These are phyloP conservation scores for Meteorus sp. DNA, from an alignment of 1,140 invertebrate genomes.

Conservation along the genomic window DNA sequence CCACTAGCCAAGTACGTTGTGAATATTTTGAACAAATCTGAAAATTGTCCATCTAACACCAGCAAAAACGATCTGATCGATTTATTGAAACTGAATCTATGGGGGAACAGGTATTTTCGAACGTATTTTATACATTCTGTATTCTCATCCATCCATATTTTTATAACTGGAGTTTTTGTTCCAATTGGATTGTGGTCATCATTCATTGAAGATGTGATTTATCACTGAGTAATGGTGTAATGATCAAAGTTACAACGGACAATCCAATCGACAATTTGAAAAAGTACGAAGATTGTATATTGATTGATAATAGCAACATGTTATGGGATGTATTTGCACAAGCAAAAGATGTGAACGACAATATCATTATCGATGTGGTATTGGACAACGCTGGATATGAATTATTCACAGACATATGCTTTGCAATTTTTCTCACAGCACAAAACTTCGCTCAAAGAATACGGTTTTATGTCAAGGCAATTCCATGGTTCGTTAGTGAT, in stretches of 20 bases:
- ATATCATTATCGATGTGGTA: constrained; percentile 71
- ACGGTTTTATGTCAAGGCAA: constrained; percentile 83
- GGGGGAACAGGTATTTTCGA: constrained; percentile 64
- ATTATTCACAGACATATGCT: constrained; percentile 85
- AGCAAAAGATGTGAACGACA: constrained; percentile 11
- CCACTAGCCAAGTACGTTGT: constrained; percentile 61
- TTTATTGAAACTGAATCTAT: constrained; percentile 68
- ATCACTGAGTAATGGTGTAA: constrained; percentile 76
- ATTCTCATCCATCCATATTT: too few relatives aligned
- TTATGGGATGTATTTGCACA: constrained; percentile 59
- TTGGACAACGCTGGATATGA: constrained; percentile 96
- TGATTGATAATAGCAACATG: constrained; percentile 68
- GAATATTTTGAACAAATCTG: constrained; percentile 45
- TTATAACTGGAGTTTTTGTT: constrained; percentile 7
- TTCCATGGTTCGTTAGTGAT: constrained; percentile 98
- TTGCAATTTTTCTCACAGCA: constrained; percentile 78
- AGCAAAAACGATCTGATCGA: constrained; percentile 58
- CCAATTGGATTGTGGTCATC: constrained; percentile 15
- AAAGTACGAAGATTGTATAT: constrained; percentile 68
- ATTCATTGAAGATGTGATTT: constrained; percentile 75
- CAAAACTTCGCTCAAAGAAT: constrained; percentile 71
- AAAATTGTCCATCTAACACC: constrained; percentile 41
- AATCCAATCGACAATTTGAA: constrained; percentile 69
- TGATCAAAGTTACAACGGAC: constrained; percentile 55
- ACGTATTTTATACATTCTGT: constrained; percentile 4